Evolutionary conservation across 2,113 vertebrate genomes (phyloP).

Genomic region (Reinhardtius hippoglossoides): DNA sequence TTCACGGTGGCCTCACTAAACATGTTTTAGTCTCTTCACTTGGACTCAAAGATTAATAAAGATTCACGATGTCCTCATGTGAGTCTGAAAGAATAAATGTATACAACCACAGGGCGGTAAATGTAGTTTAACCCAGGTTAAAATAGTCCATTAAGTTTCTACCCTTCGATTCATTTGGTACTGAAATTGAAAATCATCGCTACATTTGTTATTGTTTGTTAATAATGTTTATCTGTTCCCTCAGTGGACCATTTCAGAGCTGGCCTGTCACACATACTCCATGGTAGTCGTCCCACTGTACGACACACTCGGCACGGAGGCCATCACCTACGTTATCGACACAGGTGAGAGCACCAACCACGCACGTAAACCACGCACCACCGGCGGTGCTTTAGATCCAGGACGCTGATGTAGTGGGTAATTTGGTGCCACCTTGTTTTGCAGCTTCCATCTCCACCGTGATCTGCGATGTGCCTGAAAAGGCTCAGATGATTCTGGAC

Average conservation of each 20-base stretch:
- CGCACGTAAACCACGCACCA: too few relatives aligned
- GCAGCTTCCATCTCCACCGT: slow-evolving; percentile 88
- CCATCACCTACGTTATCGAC: slow-evolving; percentile 90
- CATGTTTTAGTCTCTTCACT: too few relatives aligned
- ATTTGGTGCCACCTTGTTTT: slow-evolving; percentile 27
- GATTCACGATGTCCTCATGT: too few relatives aligned
- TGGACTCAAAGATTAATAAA: too few relatives aligned
- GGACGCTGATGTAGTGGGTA: background rate
- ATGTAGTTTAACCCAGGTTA: too few relatives aligned
- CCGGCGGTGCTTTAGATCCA: background rate
- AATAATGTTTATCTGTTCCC: background rate
- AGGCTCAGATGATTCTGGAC: slow-evolving; percentile 87
- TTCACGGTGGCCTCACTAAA: too few relatives aligned
- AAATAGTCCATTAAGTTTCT: too few relatives aligned
- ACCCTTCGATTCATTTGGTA: background rate
- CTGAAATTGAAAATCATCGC: background rate
- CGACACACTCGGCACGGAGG: slow-evolving; percentile 92
- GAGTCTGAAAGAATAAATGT: too few relatives aligned
- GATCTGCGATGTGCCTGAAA: slow-evolving; percentile 92
- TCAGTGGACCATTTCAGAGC: slow-evolving; percentile 95
- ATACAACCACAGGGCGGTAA: too few relatives aligned
- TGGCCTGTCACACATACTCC: slow-evolving; percentile 93
- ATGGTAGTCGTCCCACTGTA: slow-evolving; percentile 94
- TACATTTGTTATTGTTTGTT: background rate
- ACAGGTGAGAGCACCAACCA: slow-evolving; percentile 84